Percentiles rank a stretch among this genome's conserved stretches.
Conservation (phyloP, 2,113 vertebrate species). For the Urocitellus parryii region DNA sequence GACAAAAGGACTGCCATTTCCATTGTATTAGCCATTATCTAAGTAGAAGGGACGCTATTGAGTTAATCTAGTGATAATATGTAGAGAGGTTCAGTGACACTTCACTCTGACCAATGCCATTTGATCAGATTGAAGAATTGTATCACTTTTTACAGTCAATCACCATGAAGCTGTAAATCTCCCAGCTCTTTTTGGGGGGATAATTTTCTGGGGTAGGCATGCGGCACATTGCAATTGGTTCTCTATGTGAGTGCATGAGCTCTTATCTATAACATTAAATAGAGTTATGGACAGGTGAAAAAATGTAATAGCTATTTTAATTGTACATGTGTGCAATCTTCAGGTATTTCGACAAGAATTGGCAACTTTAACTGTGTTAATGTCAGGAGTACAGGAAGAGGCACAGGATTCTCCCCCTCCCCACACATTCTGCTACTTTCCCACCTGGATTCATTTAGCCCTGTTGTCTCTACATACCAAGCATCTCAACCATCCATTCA, state of each 20-base stretch:
- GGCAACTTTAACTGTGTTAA: background rate
- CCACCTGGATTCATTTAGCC: accelerated
- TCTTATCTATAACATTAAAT: background rate
- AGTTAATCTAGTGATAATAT: background rate
- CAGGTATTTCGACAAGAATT: background rate
- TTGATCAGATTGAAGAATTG: background rate
- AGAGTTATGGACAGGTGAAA: background rate
- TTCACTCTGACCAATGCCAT: background rate
- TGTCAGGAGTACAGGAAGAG: background rate
- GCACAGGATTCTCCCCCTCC: accelerated
- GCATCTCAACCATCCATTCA: background rate
- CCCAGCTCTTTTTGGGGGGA: background rate
- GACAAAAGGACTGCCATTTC: background rate
- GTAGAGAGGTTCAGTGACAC: background rate
- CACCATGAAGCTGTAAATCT: background rate
- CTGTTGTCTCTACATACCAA: background rate
- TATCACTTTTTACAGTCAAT: background rate
- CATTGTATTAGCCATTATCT: background rate
- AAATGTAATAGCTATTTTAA: background rate
- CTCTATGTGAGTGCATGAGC: accelerated
- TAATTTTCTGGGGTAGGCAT: background rate
- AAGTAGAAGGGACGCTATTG: background rate
- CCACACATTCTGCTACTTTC: accelerated
- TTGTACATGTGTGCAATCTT: background rate
- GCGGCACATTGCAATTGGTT: background rate